Evolutionary conservation across 2,797 vertebrate species (phyloP), one percentile per base, ranked within the genome.

Genomic region (Rousettus madagascariensis): DNA sequence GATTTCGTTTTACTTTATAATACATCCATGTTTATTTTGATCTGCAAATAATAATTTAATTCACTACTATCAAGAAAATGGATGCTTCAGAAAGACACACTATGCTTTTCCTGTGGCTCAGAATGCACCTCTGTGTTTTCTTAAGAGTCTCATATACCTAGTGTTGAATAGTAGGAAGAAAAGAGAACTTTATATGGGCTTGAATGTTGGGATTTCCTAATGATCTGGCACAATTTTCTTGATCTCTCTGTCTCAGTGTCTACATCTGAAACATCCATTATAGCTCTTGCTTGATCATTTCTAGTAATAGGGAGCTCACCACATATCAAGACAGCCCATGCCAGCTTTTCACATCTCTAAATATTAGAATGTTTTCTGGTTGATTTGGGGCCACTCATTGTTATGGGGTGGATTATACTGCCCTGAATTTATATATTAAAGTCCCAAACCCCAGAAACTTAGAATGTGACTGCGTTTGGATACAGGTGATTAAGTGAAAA

Each of bases 21-120:
- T 55, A 26, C 6, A 83, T 19, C 20, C 28, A 49, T 65, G 33
- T 10, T 78, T 95, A 68, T 77, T 61, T 59, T 86, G 3, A 77
- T 57, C 28, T 33, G 20, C 91, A 94, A 86, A 68, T 30, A 90
- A 74, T 75, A 2, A 86, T 79, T 91, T 95, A 89, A 79, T 28
- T 65, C 3, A n/a, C 8, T 51, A 19, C 9, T 20, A 51, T 80
- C 6, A 79, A 80, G 59, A 68, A 95, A 86, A 78, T 26, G 9
- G 9, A 49, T 66, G 13, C 2, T 75, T 84, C 28, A n/a, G 20
- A 71, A 96, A 80, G 41, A 46, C 49, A 22, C 1, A 51, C 68
- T 75, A 7, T 13, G 86, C 82, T 36, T 41, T 13, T 36, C 17
- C 12, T 59, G 16, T 90, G 33, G 13, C 46, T 92, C 22, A 41